Base-by-base conservation (phyloP, 2,888 invertebrate genomes). In the Helleia helle region DNA sequence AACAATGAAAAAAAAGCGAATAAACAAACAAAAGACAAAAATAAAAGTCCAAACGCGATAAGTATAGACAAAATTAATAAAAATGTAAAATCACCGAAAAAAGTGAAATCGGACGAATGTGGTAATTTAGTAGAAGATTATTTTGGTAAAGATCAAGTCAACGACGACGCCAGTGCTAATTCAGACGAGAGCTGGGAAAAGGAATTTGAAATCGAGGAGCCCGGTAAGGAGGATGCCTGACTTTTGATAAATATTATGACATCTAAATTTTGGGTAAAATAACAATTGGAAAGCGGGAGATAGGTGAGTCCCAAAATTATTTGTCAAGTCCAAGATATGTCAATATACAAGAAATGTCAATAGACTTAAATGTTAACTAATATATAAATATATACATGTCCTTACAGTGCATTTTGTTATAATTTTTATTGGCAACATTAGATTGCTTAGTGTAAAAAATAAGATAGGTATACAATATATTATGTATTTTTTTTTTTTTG, bases 141-240 rank as follows among this genome's bases (percentile, higher is more conserved):
- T 62, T 87, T 86, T 47, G 86, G 68, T 30, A 84, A 75, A 43
- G 74, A 80, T 2, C 44, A 47, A 44, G 68, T 70, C 0, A 77
- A 75, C 42, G 84, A 86, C 41, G 84, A 83, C 24, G 81, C 75
- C 1, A 84, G 84, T 48, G 79, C 85, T 0, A 86, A 86, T 50
- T 87, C 87, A 0, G 87, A 87, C 43, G 87, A 86, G 45, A 86
- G 87, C 57, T 88, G 88, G 88, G 88, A 88, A 52, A 87, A 87
- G 49, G 88, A 88, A 51, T 88, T 88, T 58, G 88, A 88, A 58
- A 74, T 86, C 4, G 84, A 85, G 5, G 81, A 80, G 22, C 40
- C 51, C 1, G 65, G 66, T 1, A 66, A 59, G 18, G 65, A 64
- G 46, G 75, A 72, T 64, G 72, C 66, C 51, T 76, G 62, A 75